Conservation (phyloP, 2,797 vertebrate species). For the Poecilia picta region DNA sequence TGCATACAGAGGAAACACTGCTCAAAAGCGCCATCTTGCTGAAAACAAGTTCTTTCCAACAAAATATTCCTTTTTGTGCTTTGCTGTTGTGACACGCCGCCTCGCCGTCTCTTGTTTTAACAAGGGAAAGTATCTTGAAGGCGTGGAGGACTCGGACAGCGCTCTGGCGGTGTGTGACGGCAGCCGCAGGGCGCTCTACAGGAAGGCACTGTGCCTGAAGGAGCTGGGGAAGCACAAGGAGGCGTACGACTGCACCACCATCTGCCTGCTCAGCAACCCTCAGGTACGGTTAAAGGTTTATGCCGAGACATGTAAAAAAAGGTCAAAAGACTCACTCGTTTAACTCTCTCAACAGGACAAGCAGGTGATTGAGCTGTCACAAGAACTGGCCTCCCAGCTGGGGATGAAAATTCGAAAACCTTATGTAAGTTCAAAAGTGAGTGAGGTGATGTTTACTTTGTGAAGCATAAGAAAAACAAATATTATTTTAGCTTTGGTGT, state of each 20-base stretch:
- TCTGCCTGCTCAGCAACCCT: slow-evolving; percentile 85
- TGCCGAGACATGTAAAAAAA: not conserved
- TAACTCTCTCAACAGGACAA: slow-evolving; percentile 82
- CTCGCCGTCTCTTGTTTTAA: not conserved
- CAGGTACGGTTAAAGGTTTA: slow-evolving; percentile 77
- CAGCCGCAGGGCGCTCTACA: slow-evolving; percentile 86
- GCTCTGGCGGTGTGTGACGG: slow-evolving; percentile 73
- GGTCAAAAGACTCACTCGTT: not conserved
- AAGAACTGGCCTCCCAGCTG: slow-evolving; percentile 88
- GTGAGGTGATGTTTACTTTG: not conserved
- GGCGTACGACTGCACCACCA: slow-evolving; percentile 90
- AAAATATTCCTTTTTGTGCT: not conserved
- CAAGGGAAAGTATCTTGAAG: slow-evolving; percentile 86
- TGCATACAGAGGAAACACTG: not conserved
- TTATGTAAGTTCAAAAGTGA: slow-evolving; percentile 87
- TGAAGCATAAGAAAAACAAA: not conserved
- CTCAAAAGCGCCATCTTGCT: not conserved
- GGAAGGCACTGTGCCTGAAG: slow-evolving; percentile 90
- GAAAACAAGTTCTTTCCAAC: not conserved
- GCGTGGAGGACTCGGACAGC: slow-evolving; percentile 87
- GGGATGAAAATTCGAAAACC: slow-evolving; percentile 89
- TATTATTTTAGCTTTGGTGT: not conserved
- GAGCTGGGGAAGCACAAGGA: slow-evolving; percentile 88
- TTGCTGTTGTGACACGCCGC: not conserved
- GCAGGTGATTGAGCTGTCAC: slow-evolving; percentile 88